A percentile compares a stretch with the other conserved stretches of the same genome.
These are phyloP conservation scores for Chaetodon auriga DNA, from an alignment of 2,113 vertebrate species.

Conservation along the genomic window DNA sequence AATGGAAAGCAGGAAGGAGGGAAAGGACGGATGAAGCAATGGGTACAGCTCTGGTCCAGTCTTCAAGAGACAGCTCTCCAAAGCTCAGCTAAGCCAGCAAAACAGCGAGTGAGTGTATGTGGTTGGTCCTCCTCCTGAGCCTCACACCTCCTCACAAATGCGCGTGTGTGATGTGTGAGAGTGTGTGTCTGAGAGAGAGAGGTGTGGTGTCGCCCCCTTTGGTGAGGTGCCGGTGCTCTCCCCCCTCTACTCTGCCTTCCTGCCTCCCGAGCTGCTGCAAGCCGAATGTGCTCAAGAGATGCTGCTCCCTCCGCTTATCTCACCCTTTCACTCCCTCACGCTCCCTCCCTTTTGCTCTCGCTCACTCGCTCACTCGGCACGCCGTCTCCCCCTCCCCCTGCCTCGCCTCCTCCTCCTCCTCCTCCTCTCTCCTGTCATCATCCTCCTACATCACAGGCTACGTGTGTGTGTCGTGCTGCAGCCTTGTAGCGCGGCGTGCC, in stretches of 20 bases:
- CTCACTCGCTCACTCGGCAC: constrained; percentile 38
- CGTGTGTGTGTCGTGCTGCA: constrained; percentile 75
- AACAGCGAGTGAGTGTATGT: constrained; percentile 49
- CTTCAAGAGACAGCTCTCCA: constrained; percentile 76
- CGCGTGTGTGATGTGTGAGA: constrained; percentile 57
- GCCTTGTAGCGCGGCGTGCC: constrained; percentile 66
- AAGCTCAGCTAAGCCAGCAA: constrained; percentile 62
- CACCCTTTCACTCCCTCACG: constrained; percentile 60
- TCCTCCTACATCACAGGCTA: constrained; percentile 77
- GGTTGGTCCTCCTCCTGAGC: constrained; percentile 69
- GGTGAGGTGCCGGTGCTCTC: constrained; percentile 68
- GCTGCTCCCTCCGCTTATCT: constrained; percentile 71
- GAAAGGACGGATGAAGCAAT: constrained; percentile 67
- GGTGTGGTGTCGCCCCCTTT: constrained; percentile 68
- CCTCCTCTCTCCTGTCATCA: constrained; percentile 67
- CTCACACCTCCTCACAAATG: constrained; percentile 71
- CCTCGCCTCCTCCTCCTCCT: constrained; percentile 23
- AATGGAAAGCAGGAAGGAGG: constrained; percentile 47
- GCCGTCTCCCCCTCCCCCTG: background rate
- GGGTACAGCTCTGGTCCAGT: constrained; percentile 75
- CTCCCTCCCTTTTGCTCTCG: constrained; percentile 46
- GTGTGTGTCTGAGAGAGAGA: constrained; percentile 52
- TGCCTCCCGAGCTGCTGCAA: constrained; percentile 67
- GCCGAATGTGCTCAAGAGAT: constrained; percentile 77
- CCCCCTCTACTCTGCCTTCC: constrained; percentile 62